Conservation (phyloP, 1,140 invertebrate genomes). For the Bombus breviceps region DNA sequence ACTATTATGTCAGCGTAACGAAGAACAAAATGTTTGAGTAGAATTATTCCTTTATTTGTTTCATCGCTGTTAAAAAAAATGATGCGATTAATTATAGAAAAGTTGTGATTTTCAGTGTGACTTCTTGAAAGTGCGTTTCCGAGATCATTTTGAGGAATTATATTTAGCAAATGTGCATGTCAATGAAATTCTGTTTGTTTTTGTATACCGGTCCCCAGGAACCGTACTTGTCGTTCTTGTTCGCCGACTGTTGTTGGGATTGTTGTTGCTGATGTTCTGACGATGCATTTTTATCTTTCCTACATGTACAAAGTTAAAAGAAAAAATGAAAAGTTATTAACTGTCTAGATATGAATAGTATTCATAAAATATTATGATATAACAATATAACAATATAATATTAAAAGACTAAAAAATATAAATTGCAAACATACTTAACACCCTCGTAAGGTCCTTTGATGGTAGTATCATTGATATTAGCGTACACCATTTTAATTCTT, state of each 20-base stretch:
- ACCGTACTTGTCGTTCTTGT: slow-evolving; percentile 83
- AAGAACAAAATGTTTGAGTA: background rate
- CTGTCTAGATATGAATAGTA: no score
- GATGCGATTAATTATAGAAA: background rate
- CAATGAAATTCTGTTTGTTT: slow-evolving; percentile 87
- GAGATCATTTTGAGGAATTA: slow-evolving; percentile 4
- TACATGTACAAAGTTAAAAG: slow-evolving; percentile 63
- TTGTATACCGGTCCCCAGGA: slow-evolving; percentile 89
- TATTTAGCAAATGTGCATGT: slow-evolving; percentile 86
- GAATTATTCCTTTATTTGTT: slow-evolving; percentile 1
- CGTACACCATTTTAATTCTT: slow-evolving; percentile 71
- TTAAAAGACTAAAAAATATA: slow-evolving; percentile 30
- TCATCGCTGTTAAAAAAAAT: background rate
- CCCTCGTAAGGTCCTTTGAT: slow-evolving; percentile 73
- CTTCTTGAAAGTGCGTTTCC: background rate
- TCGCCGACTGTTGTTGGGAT: slow-evolving; percentile 70
- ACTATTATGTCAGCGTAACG: background rate
- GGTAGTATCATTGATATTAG: slow-evolving; percentile 48
- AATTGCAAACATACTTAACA: slow-evolving; percentile 70
- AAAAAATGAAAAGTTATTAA: background rate
- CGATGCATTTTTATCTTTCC: slow-evolving; percentile 79
- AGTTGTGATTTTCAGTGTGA: no score
- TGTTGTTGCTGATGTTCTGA: slow-evolving; percentile 57
- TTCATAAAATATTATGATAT: no score
- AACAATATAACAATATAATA: no score